Conservation (phyloP, 2,113 vertebrate genomes). For the Dicerorhinus sumatrensis region DNA sequence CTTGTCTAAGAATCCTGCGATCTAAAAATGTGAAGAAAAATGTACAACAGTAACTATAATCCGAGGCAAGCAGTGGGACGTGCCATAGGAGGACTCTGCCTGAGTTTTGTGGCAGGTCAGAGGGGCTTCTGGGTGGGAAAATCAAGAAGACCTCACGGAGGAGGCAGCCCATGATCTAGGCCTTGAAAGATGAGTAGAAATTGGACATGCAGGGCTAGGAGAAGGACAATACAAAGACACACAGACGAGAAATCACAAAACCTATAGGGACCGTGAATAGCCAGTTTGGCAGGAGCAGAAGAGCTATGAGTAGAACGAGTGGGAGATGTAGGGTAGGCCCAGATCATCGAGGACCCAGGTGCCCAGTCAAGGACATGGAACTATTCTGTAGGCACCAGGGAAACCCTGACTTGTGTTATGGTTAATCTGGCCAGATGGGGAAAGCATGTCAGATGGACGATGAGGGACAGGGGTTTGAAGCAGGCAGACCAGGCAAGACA, state of each 20-base stretch:
- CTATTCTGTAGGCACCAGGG: not conserved
- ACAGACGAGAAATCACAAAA: not conserved
- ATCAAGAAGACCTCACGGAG: not conserved
- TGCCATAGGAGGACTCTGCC: not conserved
- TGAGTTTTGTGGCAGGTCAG: not conserved
- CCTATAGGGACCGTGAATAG: not conserved
- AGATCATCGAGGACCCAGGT: not conserved
- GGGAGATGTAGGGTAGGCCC: not conserved
- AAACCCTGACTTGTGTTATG: not conserved
- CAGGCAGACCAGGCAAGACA: not conserved
- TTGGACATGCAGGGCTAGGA: not conserved
- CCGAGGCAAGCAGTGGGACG: not conserved
- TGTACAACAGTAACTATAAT: not conserved
- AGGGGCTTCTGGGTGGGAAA: not conserved
- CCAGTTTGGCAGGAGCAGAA: not conserved
- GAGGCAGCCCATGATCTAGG: not conserved
- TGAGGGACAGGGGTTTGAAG: not conserved
- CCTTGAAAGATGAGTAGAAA: not conserved
- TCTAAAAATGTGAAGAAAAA: not conserved
- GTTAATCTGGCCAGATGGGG: not conserved
- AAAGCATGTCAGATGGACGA: not conserved
- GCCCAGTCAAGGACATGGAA: not conserved
- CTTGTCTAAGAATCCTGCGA: not conserved
- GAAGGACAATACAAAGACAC: not conserved
- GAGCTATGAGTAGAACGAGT: not conserved